Base-by-base conservation (phyloP, 2,113 vertebrate species). In the Sakesphorus luctuosus region DNA sequence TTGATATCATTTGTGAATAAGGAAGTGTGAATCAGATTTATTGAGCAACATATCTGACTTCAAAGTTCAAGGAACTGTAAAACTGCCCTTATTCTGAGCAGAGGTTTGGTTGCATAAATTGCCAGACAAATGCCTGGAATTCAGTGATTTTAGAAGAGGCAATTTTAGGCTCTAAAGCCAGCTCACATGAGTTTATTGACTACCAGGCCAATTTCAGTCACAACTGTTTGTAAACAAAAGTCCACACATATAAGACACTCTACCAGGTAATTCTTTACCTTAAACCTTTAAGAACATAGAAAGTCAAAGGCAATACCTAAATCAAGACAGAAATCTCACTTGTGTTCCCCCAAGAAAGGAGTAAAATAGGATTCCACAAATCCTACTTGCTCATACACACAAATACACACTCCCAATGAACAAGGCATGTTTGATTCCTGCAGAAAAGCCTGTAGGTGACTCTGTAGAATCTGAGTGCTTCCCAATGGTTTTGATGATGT, bases 331-430 rank as follows among this genome's bases (percentile, higher is more conserved):
- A 79, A 96, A 73, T 63, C 46, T 40, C 3, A 23, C 16, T 35
- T 58, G 40, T 33, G 7, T 14, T 31, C 3, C 21, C 5, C 17
- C 1, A 2, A 10, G 47, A 67, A 61, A 1, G 0, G 25, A 31
- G 28, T 28, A 55, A 43, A 78, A 13, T 3, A 44, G 18, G 35
- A 55, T 7, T 38, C 7, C 25, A 83, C 6, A 87, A 72, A 50
- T 55, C 5, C 16, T 44, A 6, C 8, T 61, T 63, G 58, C 17
- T 7, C 7, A 7, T 2, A 52, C 13, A 62, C 44, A 73, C 23
- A 73, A 47, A 67, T 8, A 58, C 1, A 40, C 4, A 6, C 6
- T 67, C 10, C 21, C 5, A 73, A 73, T 7, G 10, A 77, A 67
- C 1, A 6, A 61, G 11, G 23, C 6, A 40, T 9, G 7, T 26